phyloP scores from a whole-genome alignment of 2,113 vertebrate genomes.

The Microtus pennsylvanicus region DNA sequence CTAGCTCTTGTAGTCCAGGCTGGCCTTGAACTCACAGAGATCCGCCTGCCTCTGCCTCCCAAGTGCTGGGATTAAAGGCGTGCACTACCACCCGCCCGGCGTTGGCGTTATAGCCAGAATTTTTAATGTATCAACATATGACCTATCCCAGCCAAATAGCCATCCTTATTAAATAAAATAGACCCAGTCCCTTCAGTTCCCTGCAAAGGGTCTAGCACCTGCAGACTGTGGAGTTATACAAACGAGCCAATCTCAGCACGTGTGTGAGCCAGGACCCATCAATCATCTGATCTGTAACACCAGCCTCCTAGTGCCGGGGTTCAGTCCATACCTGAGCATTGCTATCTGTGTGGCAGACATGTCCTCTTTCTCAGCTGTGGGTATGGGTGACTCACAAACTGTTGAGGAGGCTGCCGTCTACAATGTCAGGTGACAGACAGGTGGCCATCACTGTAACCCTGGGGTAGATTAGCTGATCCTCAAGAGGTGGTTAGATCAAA shows the following conservation, averaged over 20 bases:
- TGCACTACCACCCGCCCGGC: too few relatives aligned
- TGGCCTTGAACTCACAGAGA: too few relatives aligned
- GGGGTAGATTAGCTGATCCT: background rate
- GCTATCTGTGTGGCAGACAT: background rate
- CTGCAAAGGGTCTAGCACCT: fast-evolving
- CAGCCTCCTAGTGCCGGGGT: background rate
- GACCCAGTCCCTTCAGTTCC: background rate
- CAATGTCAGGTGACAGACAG: background rate
- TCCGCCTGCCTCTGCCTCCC: too few relatives aligned
- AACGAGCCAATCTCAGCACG: background rate
- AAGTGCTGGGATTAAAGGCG: too few relatives aligned
- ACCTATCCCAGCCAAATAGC: background rate
- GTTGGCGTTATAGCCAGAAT: background rate
- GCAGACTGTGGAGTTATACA: background rate
- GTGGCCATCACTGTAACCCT: background rate
- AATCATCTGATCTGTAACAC: background rate
- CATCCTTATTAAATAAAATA: background rate
- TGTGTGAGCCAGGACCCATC: background rate
- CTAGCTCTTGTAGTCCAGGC: too few relatives aligned
- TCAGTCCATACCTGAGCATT: background rate
- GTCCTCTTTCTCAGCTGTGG: background rate
- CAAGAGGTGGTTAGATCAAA: background rate
- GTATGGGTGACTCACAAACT: background rate
- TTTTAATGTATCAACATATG: background rate
- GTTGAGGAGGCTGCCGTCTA: background rate